A percentile compares a stretch with the other conserved stretches of the same genome.
Conservation (phyloP, 2,797 vertebrate genomes). For the Pristis pectinata region DNA sequence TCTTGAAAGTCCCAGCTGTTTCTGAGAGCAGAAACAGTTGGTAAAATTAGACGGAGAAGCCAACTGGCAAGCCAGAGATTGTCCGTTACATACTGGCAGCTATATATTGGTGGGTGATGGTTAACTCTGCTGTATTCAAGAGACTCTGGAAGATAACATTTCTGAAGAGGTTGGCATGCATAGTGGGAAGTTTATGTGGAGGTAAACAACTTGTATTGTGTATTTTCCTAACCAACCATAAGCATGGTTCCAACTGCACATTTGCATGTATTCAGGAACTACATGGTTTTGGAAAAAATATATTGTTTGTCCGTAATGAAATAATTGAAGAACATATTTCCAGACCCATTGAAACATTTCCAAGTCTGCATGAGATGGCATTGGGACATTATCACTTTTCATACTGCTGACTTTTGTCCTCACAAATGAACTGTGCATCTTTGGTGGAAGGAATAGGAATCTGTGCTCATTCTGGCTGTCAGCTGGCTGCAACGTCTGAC, state of each 20-base stretch:
- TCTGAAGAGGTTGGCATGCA: neutral
- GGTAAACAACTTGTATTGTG: neutral
- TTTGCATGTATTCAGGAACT: neutral
- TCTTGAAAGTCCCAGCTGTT: neutral
- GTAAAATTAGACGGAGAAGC: neutral
- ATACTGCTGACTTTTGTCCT: too few relatives aligned
- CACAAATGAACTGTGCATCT: neutral
- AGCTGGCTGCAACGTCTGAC: neutral
- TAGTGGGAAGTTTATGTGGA: neutral
- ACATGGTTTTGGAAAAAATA: neutral
- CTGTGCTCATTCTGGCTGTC: neutral
- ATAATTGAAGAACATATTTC: neutral
- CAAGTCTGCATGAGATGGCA: neutral
- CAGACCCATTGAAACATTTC: neutral
- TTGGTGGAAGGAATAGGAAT: neutral
- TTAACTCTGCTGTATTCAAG: neutral
- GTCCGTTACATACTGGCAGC: neutral
- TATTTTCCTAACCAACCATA: neutral
- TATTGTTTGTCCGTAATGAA: neutral
- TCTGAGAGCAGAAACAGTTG: neutral
- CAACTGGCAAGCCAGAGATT: neutral
- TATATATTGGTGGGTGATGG: neutral
- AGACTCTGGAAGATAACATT: neutral
- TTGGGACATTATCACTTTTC: neutral
- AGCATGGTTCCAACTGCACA: neutral